Evolutionary conservation across 2,888 invertebrate species (phyloP), one percentile per base, ranked within the genome.

Genomic region (Meloe dianella): DNA sequence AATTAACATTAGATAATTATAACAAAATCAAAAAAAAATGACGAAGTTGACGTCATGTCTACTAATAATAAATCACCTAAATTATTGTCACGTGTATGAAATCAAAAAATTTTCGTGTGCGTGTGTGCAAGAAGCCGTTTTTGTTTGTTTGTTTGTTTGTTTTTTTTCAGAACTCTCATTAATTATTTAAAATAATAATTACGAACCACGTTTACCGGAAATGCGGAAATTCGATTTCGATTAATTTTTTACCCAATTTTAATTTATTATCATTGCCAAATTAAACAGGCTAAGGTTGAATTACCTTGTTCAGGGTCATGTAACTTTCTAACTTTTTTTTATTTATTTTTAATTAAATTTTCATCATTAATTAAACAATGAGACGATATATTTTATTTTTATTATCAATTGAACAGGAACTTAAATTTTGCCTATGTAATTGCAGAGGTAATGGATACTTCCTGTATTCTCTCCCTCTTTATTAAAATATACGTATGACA

Each of bases 221-320:
- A 27, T 54, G 27, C 24, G 24, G 22, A 54, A 54, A 27, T 54
- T n/a, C 27, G 0, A n/a, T 24, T 51, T 12, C 3, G n/a, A n/a
- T n/a, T n/a, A 22, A 3, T 20, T 54, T n/a, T 54, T 54, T n/a
- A 9, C 8, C 24, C 4, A 32, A 20, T 1, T 9, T 32, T 22
- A 24, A 17, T 38, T 12, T 8, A 20, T 30, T n/a, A 58, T 38
- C 60, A 60, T 60, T 60, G 60, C 60, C 60, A 60, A 60, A 60
- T 60, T 35, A 60, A 60, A 60, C 38, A 60, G 60, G 60, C 38
- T 35, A 60, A 60, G 60, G 60, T 38, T 41, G 32, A 35, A 27
- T 60, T 32, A 60, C 41, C 32, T 32, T 24, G 20, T 54, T 54
- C 60, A 60, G 60, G 60, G 60, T 60, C 60, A 60, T 20, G 32